Evolutionary conservation across 30 jellyfish, hydroid and myxozoan species (phyloP), one percentile per base, ranked within the genome.

Genomic region (Hydra vulgaris): DNA sequence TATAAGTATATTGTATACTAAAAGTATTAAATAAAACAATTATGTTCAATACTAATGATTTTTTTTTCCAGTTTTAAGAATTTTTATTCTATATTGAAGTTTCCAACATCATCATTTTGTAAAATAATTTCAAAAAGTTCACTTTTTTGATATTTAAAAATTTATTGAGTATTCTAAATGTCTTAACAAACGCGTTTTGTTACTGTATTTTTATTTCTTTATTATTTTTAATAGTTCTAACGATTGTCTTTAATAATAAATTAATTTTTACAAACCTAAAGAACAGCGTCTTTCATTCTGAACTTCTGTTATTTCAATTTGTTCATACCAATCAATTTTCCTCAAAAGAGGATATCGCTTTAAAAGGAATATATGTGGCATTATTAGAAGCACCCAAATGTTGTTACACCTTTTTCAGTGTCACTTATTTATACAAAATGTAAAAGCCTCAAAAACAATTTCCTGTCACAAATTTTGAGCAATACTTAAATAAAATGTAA

Each of bases 321-420:
- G 86, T 3, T 23, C 74, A 56, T 75, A 78, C 18, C 73, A 78
- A 56, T 61, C 79, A 17, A 70, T 82, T 19, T 66, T 27, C 19
- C 72, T 23, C 55, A 67, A 74, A 0, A 84, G 83, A 69, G 80
- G 71, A 70, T 84, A 80, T 21, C 92, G 75, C 73, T 75, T 69
- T 1, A 84, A 70, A 17, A 84, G 87, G 66, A 84, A 84, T 16
- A 84, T 84, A 7, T 86, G 87, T 25, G 92, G 92, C 92, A 84
- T 84, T 40, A 12, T 3, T 40, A 12, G 15, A 23, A 53, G 24
- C 26, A 18, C 61, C 5, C 61, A 40, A 40, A 5, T 40, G 5
- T 40, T 40, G 61, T 3, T 40, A 40, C 61, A 40, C 61, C 61
- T 40, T 40, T 12, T 40, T 40, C 12, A 40, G 5, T 40, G 61